Evolutionary conservation across 2,888 invertebrate genomes (phyloP).

Genomic region (Cylloceria caligata): DNA sequence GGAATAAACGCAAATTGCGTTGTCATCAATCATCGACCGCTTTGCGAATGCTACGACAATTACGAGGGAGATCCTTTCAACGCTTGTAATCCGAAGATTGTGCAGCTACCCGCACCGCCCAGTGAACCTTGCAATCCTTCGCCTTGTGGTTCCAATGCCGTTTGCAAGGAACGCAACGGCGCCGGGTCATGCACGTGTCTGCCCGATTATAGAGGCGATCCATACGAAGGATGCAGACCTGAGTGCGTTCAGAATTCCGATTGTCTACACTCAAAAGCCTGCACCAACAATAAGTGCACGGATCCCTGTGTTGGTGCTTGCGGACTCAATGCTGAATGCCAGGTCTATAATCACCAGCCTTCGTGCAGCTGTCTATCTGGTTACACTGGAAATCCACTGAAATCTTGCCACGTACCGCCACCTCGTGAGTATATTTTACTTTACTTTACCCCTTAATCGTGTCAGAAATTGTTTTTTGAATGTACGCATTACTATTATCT

Average conservation of each 20-base stretch:
- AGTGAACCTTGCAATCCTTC: conserved; percentile 91
- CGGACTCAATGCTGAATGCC: conserved; percentile 93
- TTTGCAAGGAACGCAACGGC: conserved; percentile 92
- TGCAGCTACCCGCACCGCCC: conserved; percentile 78
- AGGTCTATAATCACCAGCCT: conserved; percentile 93
- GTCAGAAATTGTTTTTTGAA: too few species aligned
- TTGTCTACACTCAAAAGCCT: conserved; percentile 91
- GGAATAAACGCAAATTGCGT: conserved; percentile 91
- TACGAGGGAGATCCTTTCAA: conserved; percentile 93
- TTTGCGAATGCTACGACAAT: conserved; percentile 90
- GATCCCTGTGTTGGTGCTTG: conserved; percentile 94
- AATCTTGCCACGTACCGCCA: conserved; percentile 88
- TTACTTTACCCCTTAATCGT: not conserved
- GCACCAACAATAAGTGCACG: conserved; percentile 93
- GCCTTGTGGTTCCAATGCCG: conserved; percentile 94
- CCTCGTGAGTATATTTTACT: conserved; percentile 81
- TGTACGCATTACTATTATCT: not conserved
- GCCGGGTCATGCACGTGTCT: conserved; percentile 93
- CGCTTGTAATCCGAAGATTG: conserved; percentile 87
- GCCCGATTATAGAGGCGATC: conserved; percentile 94
- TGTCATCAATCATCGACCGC: conserved; percentile 91
- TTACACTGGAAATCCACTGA: conserved; percentile 92
- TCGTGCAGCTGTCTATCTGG: conserved; percentile 91
- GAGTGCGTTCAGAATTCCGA: conserved; percentile 96
- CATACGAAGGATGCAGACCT: conserved; percentile 93